phyloP scores from a whole-genome alignment of 2,888 invertebrate genomes.

The Melanchra persicariae region DNA sequence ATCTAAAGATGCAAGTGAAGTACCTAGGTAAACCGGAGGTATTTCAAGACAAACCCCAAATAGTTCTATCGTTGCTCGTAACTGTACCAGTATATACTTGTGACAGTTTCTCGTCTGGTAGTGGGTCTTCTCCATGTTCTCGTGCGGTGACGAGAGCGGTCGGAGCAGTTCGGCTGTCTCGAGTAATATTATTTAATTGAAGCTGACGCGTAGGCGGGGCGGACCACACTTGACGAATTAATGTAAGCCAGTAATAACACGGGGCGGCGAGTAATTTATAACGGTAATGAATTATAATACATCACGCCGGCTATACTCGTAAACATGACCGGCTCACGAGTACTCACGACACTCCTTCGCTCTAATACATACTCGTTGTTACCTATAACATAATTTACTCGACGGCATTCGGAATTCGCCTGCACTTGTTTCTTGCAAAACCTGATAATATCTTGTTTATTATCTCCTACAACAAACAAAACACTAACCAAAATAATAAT shows the following conservation, averaged over 20 bases:
- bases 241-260: constrained; percentile 76
- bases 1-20: background rate
- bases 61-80: no score
- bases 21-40: background rate
- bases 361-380: constrained; percentile 50
- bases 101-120: background rate
- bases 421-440: background rate
- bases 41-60: background rate
- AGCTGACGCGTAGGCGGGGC: constrained; percentile 66
- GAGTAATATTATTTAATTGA: constrained; percentile 69
- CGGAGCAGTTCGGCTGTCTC: constrained; percentile 32
- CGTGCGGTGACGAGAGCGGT: background rate
- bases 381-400: constrained; percentile 41
- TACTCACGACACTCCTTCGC: constrained; percentile 48
- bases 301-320: constrained; percentile 67
- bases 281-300: constrained; percentile 74
- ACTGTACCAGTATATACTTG: no score
- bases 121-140: constrained; percentile 4
- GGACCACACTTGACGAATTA: constrained; percentile 82
- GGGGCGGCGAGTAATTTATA: constrained; percentile 68
- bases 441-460: background rate
- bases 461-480: background rate
- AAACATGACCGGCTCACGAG: constrained; percentile 55
- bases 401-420: constrained; percentile 1
- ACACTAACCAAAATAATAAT: background rate